Evolutionary conservation across 2,113 vertebrate species (phyloP).

Genomic region (Petrocephalus zakoni): DNA sequence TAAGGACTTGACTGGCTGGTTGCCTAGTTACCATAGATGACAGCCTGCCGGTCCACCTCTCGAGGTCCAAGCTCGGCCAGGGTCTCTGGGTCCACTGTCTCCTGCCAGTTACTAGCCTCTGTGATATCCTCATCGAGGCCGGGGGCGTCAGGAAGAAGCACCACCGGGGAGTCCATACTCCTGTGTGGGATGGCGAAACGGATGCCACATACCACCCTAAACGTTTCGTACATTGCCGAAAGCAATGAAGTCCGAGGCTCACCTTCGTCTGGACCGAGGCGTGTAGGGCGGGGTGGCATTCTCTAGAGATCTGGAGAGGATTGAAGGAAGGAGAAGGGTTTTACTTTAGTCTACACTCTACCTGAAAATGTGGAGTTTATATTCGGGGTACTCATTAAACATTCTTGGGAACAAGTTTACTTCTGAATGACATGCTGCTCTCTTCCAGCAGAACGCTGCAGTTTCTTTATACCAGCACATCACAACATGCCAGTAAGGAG

Average conservation of each 20-base stretch:
- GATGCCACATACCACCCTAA: background rate
- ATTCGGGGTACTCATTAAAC: background rate
- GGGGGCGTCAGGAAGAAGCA: conserved; percentile 67
- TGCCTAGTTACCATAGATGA: conserved; percentile 76
- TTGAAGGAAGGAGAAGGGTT: background rate
- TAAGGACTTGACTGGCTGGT: background rate
- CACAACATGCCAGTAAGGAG: background rate
- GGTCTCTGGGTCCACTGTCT: conserved; percentile 66
- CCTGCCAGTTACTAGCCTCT: conserved; percentile 83
- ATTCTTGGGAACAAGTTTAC: background rate
- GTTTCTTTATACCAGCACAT: background rate
- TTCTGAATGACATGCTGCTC: background rate
- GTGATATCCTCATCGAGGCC: conserved; percentile 75
- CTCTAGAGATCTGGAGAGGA: conserved; percentile 77
- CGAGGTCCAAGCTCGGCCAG: conserved; percentile 61
- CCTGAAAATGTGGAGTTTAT: background rate
- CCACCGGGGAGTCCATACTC: conserved; percentile 71
- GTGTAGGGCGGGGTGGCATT: conserved; percentile 90
- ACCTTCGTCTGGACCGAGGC: conserved; percentile 83
- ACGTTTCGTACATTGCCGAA: background rate
- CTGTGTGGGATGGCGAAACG: conserved; percentile 43
- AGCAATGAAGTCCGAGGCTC: conserved; percentile 29
- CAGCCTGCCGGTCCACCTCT: conserved; percentile 84
- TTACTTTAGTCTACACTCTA: background rate
- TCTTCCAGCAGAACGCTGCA: background rate